Evolutionary conservation across 1,140 invertebrate genomes (phyloP).

Genomic region (Bombus sibiricus): DNA sequence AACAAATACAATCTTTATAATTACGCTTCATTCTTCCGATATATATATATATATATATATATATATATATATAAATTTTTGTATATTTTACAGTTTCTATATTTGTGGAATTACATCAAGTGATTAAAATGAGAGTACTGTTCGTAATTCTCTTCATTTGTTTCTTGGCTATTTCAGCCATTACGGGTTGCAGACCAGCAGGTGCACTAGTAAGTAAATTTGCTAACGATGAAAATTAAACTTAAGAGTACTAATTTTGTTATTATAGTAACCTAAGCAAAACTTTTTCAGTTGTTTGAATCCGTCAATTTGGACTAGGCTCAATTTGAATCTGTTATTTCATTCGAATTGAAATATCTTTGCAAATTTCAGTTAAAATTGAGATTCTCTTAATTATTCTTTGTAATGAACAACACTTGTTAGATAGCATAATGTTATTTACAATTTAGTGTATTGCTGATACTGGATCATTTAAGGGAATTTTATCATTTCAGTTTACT

Average conservation of each 20-base stretch:
- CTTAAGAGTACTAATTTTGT: not conserved
- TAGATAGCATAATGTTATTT: too few species aligned
- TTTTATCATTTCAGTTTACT: too few species aligned
- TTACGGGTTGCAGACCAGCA: slow-evolving; percentile 40
- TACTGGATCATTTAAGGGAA: too few species aligned
- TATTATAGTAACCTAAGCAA: not conserved
- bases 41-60: too few species aligned
- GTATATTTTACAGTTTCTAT: not conserved
- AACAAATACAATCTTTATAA: not conserved
- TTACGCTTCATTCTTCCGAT: not conserved
- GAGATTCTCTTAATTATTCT: not conserved
- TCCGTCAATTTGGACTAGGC: not conserved
- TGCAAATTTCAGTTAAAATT: not conserved
- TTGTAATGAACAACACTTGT: not conserved
- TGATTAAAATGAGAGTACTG: slow-evolving; percentile 55
- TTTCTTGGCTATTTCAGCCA: slow-evolving; percentile 30
- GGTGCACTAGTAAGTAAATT: slow-evolving; percentile 47
- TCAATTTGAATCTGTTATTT: not conserved
- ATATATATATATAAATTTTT: not conserved
- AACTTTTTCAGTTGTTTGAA: not conserved
- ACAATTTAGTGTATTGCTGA: too few species aligned
- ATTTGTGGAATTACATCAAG: not conserved
- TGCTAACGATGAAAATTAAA: not conserved
- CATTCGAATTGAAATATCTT: not conserved
- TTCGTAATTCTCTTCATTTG: slow-evolving; percentile 52